Evolutionary conservation across 2,113 vertebrate species (phyloP).

Genomic region (Phalacrocorax pelagicus): DNA sequence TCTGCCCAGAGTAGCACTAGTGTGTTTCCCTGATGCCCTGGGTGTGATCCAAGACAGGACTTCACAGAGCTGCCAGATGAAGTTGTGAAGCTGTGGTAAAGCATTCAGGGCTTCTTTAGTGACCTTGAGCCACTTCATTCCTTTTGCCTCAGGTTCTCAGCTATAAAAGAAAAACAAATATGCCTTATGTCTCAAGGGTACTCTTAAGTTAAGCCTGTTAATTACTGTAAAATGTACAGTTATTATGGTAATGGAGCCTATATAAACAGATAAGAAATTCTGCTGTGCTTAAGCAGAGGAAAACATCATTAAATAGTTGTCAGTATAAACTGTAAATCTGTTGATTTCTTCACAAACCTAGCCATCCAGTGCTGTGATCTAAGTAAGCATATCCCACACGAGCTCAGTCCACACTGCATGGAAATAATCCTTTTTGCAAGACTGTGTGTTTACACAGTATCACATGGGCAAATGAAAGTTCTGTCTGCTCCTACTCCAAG

Average conservation of each 20-base stretch:
- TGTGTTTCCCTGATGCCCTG: not conserved
- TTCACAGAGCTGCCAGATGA: not conserved
- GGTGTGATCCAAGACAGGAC: not conserved
- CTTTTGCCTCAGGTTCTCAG: not conserved
- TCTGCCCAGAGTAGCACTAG: not conserved
- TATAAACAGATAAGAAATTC: not conserved
- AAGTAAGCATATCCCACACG: not conserved
- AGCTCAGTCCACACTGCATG: not conserved
- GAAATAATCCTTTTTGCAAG: slow-evolving; percentile 41
- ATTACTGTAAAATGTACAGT: not conserved
- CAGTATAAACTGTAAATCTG: not conserved
- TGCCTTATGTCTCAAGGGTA: not conserved
- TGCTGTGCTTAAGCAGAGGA: not conserved
- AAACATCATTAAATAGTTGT: not conserved
- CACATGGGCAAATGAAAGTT: not conserved
- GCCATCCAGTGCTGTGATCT: slow-evolving; percentile 1
- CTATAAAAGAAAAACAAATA: not conserved
- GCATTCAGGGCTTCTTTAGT: not conserved
- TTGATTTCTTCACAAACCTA: slow-evolving; percentile 4
- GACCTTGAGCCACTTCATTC: not conserved
- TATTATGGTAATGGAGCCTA: not conserved
- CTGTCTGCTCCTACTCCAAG: not conserved
- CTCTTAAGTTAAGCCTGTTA: not conserved
- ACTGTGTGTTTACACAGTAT: not conserved
- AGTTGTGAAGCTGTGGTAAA: not conserved